These are phyloP conservation scores for Sinhomidia bicolor DNA, from an alignment of 2,888 invertebrate genomes.

Conservation along the genomic window DNA sequence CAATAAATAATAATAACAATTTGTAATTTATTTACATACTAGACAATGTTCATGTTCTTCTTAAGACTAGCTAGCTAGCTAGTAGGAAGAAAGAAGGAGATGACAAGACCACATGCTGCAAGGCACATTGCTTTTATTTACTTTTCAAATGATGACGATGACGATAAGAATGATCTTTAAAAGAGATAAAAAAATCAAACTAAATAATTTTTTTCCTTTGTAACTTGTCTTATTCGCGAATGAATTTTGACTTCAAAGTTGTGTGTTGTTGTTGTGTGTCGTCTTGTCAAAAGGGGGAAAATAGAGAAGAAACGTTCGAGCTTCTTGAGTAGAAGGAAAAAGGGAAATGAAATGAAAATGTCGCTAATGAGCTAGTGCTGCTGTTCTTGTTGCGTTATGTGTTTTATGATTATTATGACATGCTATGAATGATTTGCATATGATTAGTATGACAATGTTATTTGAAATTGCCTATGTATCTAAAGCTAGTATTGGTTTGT, in stretches of 20 bases:
- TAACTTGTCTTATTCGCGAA: background rate
- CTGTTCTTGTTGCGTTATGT: constrained; percentile 33
- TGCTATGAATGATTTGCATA: background rate
- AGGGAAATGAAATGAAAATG: constrained; percentile 52
- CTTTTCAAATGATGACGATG: constrained; percentile 16
- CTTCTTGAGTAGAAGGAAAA: background rate
- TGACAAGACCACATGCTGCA: constrained; percentile 2
- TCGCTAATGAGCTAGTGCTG: constrained; percentile 66
- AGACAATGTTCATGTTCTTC: background rate
- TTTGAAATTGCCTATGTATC: too few species aligned
- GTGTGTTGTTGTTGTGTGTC: too few species aligned
- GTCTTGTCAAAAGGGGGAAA: background rate
- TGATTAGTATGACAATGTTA: too few species aligned
- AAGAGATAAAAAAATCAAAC: constrained; percentile 26
- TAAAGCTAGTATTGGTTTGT: background rate
- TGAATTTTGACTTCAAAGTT: background rate
- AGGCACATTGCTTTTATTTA: constrained; percentile 41
- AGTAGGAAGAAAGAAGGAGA: too few species aligned
- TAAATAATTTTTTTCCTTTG: constrained; percentile 15
- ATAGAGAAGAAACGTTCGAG: too few species aligned
- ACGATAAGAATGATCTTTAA: constrained; percentile 9
- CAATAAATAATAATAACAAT: background rate
- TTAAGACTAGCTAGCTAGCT: too few species aligned
- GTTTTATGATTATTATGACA: background rate
- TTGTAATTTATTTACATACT: constrained; percentile 44